phyloP scores from a whole-genome alignment of 53 echinoderm and acorn worm species.

The Patiria pectinifera region DNA sequence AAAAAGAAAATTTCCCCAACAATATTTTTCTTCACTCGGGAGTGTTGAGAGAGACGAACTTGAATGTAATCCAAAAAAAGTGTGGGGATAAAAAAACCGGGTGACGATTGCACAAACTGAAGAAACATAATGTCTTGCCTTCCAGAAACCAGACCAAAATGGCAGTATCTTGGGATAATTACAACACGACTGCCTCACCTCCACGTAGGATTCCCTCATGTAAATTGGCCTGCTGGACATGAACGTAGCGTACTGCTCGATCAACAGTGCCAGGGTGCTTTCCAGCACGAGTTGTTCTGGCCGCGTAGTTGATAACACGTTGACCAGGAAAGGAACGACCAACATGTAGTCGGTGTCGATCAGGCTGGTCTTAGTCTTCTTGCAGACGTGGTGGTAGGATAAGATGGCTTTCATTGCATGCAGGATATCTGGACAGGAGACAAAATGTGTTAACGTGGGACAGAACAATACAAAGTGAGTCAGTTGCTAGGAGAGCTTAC shows the following conservation, averaged over 20 bases:
- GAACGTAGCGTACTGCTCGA: slow-evolving; percentile 84
- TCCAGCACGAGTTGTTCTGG: slow-evolving; percentile 68
- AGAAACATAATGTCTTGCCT: too few species aligned
- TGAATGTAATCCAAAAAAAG: too few species aligned
- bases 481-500: too few species aligned
- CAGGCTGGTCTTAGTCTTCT: slow-evolving; percentile 77
- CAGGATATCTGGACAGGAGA: slow-evolving; percentile 65
- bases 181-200: slow-evolving; percentile 49
- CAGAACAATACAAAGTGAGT: too few species aligned
- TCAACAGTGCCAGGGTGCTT: slow-evolving; percentile 60
- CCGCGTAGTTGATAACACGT: slow-evolving; percentile 50
- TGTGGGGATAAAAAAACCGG: too few species aligned
- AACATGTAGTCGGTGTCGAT: slow-evolving; percentile 90
- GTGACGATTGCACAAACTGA: too few species aligned
- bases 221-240: slow-evolving; percentile 83
- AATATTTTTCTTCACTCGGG: too few species aligned
- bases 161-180: too few species aligned
- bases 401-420: slow-evolving; percentile 93
- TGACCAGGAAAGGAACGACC: slow-evolving; percentile 83
- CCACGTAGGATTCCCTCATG: slow-evolving; percentile 89
- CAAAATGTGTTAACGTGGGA: too few species aligned
- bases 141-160: too few species aligned
- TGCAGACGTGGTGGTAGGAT: slow-evolving; percentile 88
- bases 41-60: too few species aligned
- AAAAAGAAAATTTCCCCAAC: too few species aligned